Evolutionary conservation across 2,888 invertebrate genomes (phyloP).

Genomic region (Fissipunctia ypsillon): DNA sequence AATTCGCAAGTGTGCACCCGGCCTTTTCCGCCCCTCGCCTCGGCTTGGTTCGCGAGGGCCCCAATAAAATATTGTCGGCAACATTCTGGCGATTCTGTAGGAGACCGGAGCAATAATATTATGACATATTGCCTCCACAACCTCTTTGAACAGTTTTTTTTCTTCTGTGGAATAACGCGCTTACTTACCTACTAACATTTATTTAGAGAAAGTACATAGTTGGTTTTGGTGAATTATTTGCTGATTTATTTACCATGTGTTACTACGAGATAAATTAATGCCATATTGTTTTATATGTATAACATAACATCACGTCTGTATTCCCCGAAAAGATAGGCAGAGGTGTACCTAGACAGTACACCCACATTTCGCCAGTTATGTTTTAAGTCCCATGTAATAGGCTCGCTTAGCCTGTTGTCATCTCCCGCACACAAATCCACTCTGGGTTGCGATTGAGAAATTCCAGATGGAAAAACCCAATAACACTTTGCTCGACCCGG

Average conservation of each 20-base stretch:
- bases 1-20: slow-evolving; percentile 69
- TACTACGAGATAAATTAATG: neutral
- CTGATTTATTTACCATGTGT: slow-evolving; percentile 1
- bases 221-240: slow-evolving; percentile 29
- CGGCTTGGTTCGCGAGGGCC: slow-evolving; percentile 76
- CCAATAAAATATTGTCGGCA: slow-evolving; percentile 87
- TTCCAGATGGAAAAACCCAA: too few relatives aligned
- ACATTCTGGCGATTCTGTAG: slow-evolving; percentile 83
- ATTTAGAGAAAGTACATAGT: slow-evolving; percentile 31
- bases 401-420: too few relatives aligned
- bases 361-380: too few relatives aligned
- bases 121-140: slow-evolving; percentile 87
- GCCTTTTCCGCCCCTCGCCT: slow-evolving; percentile 76
- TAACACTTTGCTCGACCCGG: too few relatives aligned
- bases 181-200: slow-evolving; percentile 59
- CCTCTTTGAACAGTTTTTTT: slow-evolving; percentile 78
- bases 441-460: too few relatives aligned
- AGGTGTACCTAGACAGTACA: too few relatives aligned
- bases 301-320: too few relatives aligned
- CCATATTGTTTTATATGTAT: neutral
- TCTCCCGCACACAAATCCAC: too few relatives aligned
- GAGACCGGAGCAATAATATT: slow-evolving; percentile 89
- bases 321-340: too few relatives aligned
- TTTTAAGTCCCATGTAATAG: too few relatives aligned
- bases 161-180: slow-evolving; percentile 65